Base-by-base conservation (phyloP, 1,140 invertebrate species). In the Trichoplusia ni region DNA sequence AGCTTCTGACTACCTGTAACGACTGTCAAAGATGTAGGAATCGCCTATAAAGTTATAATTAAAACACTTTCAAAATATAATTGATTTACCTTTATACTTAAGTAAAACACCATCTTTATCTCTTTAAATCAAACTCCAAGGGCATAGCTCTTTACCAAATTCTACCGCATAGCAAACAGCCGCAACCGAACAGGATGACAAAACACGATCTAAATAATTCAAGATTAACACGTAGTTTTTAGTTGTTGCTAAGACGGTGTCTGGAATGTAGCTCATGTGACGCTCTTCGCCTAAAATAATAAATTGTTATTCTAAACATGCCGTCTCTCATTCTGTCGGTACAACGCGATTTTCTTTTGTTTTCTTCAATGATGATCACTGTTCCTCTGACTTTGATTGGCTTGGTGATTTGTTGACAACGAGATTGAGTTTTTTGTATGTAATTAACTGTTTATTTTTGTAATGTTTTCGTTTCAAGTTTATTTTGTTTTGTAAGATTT, bases 261-360 rank as follows among this genome's bases (percentile, higher is more conserved):
- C 31, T 16, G 71, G 77, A 79, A 79, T 81, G 63, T 68, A 67
- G 69, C 31, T 49, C 16, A 27, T 11, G 64, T 77, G 76, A 79
- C 69, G 76, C 73, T 21, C 51, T 61, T 58, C 38, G 35, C 67
- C 71, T 16, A 69, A 78, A 81, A 77, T 77, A 72, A 58, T 49
- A 49, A 49, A 72, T 79, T 69, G 63, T 70, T 40, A 67, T 14
- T 59, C 53, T 60, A 67, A 69, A 73, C 68, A 64, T 63, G 62
- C 61, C 66, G 59, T 63, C 66, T 65, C 27, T 60, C 27, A 66
- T 58, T 67, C 70, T 51, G 44, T 56, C 35, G 44, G 62, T 64
- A 61, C 19, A 49, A 31, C 25, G 8, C 6, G 16, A 27, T 58
- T 58, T 31, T 44, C 37, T 58, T 42, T 44, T 58, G 38, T 58